Evolutionary conservation across 2,113 vertebrate species (phyloP).

Genomic region (Nothobranchius furzeri): DNA sequence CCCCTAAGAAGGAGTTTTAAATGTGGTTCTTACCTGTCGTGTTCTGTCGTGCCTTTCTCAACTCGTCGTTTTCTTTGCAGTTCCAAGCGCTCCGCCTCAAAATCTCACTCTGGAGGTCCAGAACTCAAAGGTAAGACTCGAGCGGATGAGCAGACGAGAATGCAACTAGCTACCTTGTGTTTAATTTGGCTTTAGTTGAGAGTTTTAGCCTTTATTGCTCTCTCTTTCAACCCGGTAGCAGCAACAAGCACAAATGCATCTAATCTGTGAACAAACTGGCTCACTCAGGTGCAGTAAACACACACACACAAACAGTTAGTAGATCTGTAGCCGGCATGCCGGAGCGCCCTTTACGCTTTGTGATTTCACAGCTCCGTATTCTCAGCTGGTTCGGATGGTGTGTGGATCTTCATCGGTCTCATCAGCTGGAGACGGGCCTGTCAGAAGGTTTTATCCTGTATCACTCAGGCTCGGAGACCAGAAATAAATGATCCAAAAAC

Average conservation of each 20-base stretch:
- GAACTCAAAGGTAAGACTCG: slow-evolving; percentile 92
- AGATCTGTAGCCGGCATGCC: slow-evolving; percentile 39
- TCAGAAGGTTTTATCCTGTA: slow-evolving; percentile 65
- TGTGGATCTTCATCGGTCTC: slow-evolving; percentile 66
- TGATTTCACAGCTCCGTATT: slow-evolving; percentile 42
- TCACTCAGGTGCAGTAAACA: neutral
- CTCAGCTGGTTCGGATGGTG: slow-evolving; percentile 45
- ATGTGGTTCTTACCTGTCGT: no score
- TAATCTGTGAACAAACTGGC: neutral
- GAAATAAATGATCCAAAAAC: slow-evolving; percentile 4
- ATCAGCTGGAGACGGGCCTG: slow-evolving; percentile 61
- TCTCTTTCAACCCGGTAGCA: neutral
- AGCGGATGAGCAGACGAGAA: neutral
- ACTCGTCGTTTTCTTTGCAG: slow-evolving; percentile 68
- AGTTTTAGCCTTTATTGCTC: neutral
- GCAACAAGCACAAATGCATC: neutral
- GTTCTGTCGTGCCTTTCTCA: neutral
- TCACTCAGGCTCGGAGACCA: slow-evolving; percentile 36
- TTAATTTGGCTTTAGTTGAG: slow-evolving; percentile 1
- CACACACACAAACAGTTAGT: slow-evolving; percentile 13
- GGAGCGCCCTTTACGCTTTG: slow-evolving; percentile 24
- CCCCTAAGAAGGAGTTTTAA: no score
- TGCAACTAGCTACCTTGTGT: neutral
- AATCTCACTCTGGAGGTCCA: slow-evolving; percentile 94
- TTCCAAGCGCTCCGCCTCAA: slow-evolving; percentile 92